These are phyloP conservation scores for Jaculus jaculus DNA, from an alignment of 2,113 vertebrate genomes.

Conservation along the genomic window DNA sequence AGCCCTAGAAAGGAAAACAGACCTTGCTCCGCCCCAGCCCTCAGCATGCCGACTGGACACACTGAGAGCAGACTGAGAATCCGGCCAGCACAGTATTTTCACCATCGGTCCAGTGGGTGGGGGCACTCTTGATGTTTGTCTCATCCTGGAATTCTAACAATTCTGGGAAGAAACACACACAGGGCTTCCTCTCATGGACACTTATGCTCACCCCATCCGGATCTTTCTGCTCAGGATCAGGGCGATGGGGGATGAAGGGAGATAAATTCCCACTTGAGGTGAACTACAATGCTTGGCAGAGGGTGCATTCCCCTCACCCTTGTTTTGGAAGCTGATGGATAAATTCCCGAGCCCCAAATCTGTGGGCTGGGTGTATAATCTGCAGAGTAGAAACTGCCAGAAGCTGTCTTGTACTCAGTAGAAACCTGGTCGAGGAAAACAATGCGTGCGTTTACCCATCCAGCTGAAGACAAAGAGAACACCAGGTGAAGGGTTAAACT, in stretches of 20 bases:
- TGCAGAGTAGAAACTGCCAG: neutral
- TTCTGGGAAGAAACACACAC: neutral
- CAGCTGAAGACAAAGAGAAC: conserved; percentile 66
- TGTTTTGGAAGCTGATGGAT: neutral
- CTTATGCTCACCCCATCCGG: neutral
- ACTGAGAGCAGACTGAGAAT: neutral
- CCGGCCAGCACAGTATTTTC: neutral
- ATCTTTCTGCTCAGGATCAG: neutral
- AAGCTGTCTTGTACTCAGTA: conserved; percentile 9
- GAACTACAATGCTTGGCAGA: neutral
- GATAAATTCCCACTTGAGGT: neutral
- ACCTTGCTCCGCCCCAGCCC: neutral
- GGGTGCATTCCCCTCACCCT: neutral
- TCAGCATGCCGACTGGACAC: neutral
- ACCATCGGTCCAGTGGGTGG: neutral
- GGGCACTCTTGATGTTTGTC: neutral
- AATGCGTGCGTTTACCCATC: conserved; percentile 33
- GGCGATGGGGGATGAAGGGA: neutral
- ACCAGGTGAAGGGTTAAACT: conserved; percentile 85
- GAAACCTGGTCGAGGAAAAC: conserved; percentile 48
- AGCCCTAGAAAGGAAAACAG: neutral
- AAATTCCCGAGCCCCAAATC: neutral
- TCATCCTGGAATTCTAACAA: neutral
- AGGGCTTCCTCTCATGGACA: neutral
- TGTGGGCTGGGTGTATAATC: neutral